phyloP scores from a whole-genome alignment of 2,888 invertebrate species.

The Sphinx pinastri region DNA sequence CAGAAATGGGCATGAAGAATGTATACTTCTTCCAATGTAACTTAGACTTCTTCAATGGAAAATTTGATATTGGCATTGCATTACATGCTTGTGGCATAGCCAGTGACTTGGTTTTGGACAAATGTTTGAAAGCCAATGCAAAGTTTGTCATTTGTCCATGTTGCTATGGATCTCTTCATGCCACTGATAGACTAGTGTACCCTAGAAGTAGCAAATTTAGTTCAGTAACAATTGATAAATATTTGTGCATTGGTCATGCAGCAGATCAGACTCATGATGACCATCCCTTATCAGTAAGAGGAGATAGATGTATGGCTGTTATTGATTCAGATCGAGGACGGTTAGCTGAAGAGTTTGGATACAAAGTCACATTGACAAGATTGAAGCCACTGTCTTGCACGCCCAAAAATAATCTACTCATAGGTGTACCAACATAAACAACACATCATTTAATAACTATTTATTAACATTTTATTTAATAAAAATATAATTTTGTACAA shows the following conservation, averaged over 20 bases:
- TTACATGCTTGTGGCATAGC: constrained; percentile 98
- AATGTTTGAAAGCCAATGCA: constrained; percentile 90
- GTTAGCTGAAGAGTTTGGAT: constrained; percentile 90
- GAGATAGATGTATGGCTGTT: constrained; percentile 93
- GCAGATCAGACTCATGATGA: constrained; percentile 96
- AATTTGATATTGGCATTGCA: constrained; percentile 93
- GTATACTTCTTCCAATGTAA: constrained; percentile 94
- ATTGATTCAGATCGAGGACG: constrained; percentile 94
- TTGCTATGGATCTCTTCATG: constrained; percentile 95
- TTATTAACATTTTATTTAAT: constrained; percentile 47
- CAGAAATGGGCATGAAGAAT: constrained; percentile 87
- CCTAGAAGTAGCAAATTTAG: constrained; percentile 89
- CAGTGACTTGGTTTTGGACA: constrained; percentile 94
- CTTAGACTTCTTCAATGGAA: constrained; percentile 92
- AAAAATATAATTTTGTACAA: constrained; percentile 44
- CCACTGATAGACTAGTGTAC: constrained; percentile 91
- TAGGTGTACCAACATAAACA: constrained; percentile 81
- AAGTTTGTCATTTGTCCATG: constrained; percentile 96
- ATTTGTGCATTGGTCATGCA: constrained; percentile 92
- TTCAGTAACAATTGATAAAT: constrained; percentile 83
- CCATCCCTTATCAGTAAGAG: constrained; percentile 88
- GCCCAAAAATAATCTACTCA: constrained; percentile 94
- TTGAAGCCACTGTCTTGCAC: constrained; percentile 93
- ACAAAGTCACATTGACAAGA: constrained; percentile 89
- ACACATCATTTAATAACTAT: constrained; percentile 43